A percentile compares a stretch with the other conserved stretches of the same genome.
These are phyloP conservation scores for Smittia sp. DNA, from an alignment of 2,888 invertebrate genomes.

Conservation along the genomic window DNA sequence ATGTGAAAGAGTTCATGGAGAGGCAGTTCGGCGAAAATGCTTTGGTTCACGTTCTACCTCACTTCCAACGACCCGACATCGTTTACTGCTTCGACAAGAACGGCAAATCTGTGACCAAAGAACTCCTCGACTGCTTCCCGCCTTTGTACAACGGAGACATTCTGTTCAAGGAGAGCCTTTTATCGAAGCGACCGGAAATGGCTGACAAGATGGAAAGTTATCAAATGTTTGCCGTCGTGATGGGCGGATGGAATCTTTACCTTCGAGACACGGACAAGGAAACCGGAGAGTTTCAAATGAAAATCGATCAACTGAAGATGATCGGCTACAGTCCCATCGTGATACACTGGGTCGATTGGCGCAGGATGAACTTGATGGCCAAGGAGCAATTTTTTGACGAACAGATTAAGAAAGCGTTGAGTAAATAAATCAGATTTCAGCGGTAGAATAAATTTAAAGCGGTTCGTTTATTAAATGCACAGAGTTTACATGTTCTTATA, in stretches of 20 bases:
- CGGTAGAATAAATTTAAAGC: too few relatives aligned
- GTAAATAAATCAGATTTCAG: too few relatives aligned
- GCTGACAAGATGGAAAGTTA: slow-evolving; percentile 44
- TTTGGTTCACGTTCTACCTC: slow-evolving; percentile 63
- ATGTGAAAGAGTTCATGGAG: slow-evolving; percentile 56
- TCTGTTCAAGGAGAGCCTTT: slow-evolving; percentile 44
- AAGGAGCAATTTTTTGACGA: neutral
- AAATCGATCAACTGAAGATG: slow-evolving; percentile 62
- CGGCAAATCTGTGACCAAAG: slow-evolving; percentile 55
- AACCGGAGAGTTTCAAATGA: slow-evolving; percentile 61
- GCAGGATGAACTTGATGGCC: neutral
- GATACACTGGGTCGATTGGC: slow-evolving; percentile 51
- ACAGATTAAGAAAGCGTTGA: neutral
- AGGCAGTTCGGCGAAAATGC: slow-evolving; percentile 57
- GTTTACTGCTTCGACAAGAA: slow-evolving; percentile 59
- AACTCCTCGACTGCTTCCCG: slow-evolving; percentile 55
- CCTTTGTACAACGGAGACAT: slow-evolving; percentile 55
- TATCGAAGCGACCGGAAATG: slow-evolving; percentile 44
- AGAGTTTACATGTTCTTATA: slow-evolving; percentile 1
- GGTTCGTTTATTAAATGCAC: neutral
- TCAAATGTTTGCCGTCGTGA: slow-evolving; percentile 59
- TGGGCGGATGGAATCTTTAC: slow-evolving; percentile 63
- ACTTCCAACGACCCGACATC: slow-evolving; percentile 64
- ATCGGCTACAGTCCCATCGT: slow-evolving; percentile 61
- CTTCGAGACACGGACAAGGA: slow-evolving; percentile 55